These are phyloP conservation scores for Nautilus pompilius DNA, from an alignment of 1,140 invertebrate genomes.

Conservation along the genomic window DNA sequence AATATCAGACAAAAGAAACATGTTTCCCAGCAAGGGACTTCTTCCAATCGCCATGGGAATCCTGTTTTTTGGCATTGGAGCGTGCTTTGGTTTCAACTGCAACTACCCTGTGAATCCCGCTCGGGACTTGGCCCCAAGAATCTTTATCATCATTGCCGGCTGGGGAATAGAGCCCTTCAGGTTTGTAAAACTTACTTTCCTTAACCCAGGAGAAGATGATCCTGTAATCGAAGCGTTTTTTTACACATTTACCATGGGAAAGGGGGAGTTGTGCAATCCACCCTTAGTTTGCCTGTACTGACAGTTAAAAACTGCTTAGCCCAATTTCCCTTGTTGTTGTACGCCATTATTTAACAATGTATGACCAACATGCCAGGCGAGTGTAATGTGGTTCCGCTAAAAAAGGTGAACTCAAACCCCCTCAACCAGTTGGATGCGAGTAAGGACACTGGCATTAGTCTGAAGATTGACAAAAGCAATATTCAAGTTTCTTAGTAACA, in stretches of 20 bases:
- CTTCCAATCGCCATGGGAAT: conserved; percentile 60
- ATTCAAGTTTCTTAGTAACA: background rate
- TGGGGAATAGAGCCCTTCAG: conserved; percentile 60
- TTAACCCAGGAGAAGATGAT: background rate
- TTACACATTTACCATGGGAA: background rate
- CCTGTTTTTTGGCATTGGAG: conserved; percentile 57
- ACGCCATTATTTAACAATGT: background rate
- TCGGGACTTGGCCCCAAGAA: conserved; percentile 61
- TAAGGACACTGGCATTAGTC: too few species aligned
- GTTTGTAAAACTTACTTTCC: conserved; percentile 10
- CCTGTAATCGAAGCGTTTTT: too few species aligned
- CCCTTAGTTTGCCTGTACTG: background rate
- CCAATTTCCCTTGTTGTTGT: background rate
- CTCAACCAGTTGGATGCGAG: too few species aligned
- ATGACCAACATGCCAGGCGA: too few species aligned
- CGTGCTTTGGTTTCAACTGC: conserved; percentile 59
- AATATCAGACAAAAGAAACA: conserved; percentile 58
- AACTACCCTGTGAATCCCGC: conserved; percentile 66
- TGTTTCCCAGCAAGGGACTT: conserved; percentile 50
- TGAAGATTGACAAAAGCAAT: too few species aligned
- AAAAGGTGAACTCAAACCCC: too few species aligned
- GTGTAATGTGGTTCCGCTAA: too few species aligned
- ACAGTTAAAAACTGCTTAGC: background rate
- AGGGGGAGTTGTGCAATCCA: background rate
- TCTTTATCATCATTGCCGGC: conserved; percentile 60